These are phyloP conservation scores for Gavialis gangeticus DNA, from an alignment of 2,113 vertebrate species.

Conservation along the genomic window DNA sequence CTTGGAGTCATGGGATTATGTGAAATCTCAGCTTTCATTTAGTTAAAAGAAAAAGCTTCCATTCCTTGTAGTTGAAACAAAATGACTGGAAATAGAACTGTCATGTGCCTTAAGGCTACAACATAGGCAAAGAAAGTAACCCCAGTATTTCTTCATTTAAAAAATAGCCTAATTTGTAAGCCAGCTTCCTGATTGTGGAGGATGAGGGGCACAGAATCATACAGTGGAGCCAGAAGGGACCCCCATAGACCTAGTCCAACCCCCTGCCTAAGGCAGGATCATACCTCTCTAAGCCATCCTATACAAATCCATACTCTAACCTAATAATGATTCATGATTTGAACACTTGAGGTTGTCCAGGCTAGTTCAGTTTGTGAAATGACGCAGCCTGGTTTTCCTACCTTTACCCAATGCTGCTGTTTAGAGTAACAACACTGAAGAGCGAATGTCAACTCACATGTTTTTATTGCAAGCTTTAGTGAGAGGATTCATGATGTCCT, in stretches of 20 bases:
- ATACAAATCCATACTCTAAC: no score
- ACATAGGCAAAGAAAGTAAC: constrained; percentile 52
- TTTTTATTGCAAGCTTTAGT: neutral
- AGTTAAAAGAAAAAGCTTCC: constrained; percentile 60
- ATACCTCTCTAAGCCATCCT: no score
- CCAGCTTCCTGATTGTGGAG: constrained; percentile 47
- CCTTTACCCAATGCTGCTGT: neutral
- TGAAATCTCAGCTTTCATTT: constrained; percentile 64
- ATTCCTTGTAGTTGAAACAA: constrained; percentile 63
- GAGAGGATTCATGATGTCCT: neutral
- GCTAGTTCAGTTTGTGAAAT: neutral
- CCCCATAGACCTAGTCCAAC: no score
- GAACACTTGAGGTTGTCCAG: neutral
- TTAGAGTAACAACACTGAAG: neutral
- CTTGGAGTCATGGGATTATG: constrained; percentile 69
- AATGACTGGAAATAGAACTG: constrained; percentile 66
- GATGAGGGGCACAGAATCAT: constrained; percentile 53
- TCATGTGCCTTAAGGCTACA: constrained; percentile 59
- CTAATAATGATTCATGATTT: neutral
- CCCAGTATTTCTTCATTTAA: no score
- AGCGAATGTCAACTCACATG: neutral
- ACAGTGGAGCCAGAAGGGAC: no score
- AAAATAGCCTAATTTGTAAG: constrained; percentile 60
- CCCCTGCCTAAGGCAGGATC: no score
- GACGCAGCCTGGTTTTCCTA: fast-evolving